Conservation (phyloP, 2,113 vertebrate species). For the Boleophthalmus pectinirostris region DNA sequence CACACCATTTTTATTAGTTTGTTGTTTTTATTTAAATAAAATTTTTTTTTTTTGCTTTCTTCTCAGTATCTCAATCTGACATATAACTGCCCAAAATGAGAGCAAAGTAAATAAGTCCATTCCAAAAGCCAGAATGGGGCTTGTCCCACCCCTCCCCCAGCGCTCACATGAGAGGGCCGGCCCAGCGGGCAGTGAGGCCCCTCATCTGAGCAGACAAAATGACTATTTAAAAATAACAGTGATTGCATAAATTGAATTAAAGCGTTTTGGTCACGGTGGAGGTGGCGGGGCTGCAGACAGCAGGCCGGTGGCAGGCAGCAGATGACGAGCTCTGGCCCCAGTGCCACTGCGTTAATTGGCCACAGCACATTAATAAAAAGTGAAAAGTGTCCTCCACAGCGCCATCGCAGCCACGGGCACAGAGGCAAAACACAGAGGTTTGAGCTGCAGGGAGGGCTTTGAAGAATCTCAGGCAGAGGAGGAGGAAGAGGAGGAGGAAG, state of each 20-base stretch:
- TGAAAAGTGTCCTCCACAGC: slow-evolving; percentile 80
- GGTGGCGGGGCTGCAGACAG: slow-evolving; percentile 80
- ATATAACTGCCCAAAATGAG: slow-evolving; percentile 27
- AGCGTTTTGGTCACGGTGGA: slow-evolving; percentile 95
- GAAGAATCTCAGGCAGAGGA: slow-evolving; percentile 57
- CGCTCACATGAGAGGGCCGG: slow-evolving; percentile 62
- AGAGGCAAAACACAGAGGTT: slow-evolving; percentile 38
- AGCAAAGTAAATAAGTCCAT: slow-evolving; percentile 15
- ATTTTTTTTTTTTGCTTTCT: neutral
- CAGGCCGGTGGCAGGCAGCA: slow-evolving; percentile 90
- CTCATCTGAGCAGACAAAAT: slow-evolving; percentile 90
- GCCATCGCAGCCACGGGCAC: slow-evolving; percentile 52
- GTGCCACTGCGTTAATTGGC: slow-evolving; percentile 94
- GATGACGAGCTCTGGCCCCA: slow-evolving; percentile 92
- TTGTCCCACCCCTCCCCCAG: slow-evolving; percentile 42
- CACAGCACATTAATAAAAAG: slow-evolving; percentile 85
- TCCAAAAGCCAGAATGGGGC: slow-evolving; percentile 34
- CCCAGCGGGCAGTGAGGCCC: slow-evolving; percentile 77
- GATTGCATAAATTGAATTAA: slow-evolving; percentile 99
- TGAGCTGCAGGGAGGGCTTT: slow-evolving; percentile 44
- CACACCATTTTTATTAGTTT: neutral
- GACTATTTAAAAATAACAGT: slow-evolving; percentile 99
- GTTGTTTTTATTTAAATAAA: neutral
- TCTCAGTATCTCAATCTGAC: slow-evolving; percentile 5
- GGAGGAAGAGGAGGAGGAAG: slow-evolving; percentile 22